Evolutionary conservation across 2,888 invertebrate genomes (phyloP).

Genomic region (Meganola albula): DNA sequence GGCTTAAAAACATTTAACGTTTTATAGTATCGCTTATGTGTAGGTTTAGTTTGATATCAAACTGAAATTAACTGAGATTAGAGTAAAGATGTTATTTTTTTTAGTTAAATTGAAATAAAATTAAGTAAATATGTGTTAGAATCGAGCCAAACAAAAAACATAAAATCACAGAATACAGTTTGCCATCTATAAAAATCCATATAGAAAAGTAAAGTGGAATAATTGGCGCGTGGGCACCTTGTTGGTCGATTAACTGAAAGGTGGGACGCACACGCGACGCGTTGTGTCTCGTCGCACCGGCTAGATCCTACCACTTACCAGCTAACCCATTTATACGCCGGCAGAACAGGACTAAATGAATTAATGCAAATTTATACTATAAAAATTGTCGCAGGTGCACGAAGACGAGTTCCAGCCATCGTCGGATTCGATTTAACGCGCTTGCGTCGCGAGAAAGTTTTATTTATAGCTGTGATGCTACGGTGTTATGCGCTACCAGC

Average conservation of each 20-base stretch:
- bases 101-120: too few relatives aligned
- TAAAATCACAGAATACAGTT: too few relatives aligned
- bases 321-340: slow-evolving; percentile 74
- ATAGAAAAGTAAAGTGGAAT: slow-evolving; percentile 9
- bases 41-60: too few relatives aligned
- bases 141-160: too few relatives aligned
- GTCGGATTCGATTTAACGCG: slow-evolving; percentile 73
- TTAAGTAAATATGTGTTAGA: too few relatives aligned
- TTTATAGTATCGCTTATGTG: too few relatives aligned
- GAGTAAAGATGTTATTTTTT: too few relatives aligned
- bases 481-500: slow-evolving; percentile 44
- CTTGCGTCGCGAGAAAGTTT: slow-evolving; percentile 64
- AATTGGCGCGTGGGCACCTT: slow-evolving; percentile 21
- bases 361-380: slow-evolving; percentile 78
- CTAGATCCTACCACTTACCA: slow-evolving; percentile 71
- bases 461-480: slow-evolving; percentile 62
- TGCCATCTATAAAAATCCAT: too few relatives aligned
- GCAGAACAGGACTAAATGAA: slow-evolving; percentile 76
- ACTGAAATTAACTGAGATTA: too few relatives aligned
- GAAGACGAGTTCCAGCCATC: slow-evolving; percentile 69
- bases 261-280: slow-evolving; percentile 31
- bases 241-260: slow-evolving; percentile 33
- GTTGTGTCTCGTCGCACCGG: slow-evolving; percentile 29
- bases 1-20: too few relatives aligned
- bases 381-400: slow-evolving; percentile 78